Percentiles rank a stretch among this genome's conserved stretches.
Conservation (phyloP, 1,140 invertebrate species). For the Triops cancriformis region DNA sequence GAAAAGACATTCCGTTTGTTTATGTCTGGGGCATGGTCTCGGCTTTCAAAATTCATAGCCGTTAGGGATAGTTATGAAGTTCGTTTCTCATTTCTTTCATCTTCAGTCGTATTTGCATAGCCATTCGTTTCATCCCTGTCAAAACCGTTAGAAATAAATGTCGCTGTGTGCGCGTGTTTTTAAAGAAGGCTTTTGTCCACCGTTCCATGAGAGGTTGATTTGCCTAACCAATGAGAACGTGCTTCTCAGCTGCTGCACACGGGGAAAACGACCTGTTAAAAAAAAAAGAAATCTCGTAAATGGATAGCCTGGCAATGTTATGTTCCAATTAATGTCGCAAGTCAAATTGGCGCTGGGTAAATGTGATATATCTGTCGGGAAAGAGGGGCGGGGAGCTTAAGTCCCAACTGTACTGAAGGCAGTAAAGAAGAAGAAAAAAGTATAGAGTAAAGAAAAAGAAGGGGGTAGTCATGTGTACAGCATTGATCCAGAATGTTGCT, state of each 20-base stretch:
- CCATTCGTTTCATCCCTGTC: background rate
- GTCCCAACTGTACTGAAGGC: background rate
- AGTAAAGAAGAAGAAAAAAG: background rate
- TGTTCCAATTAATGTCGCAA: background rate
- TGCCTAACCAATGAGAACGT: background rate
- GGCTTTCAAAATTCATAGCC: no score
- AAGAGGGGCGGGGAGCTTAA: background rate
- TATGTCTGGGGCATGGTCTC: no score
- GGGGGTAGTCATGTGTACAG: background rate
- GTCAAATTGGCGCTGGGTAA: background rate
- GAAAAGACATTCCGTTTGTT: no score
- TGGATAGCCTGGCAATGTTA: background rate
- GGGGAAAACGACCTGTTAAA: background rate
- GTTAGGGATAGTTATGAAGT: no score
- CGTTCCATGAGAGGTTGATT: background rate
- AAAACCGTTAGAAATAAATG: background rate
- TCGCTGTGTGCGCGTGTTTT: background rate
- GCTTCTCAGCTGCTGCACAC: background rate
- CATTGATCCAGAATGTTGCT: background rate
- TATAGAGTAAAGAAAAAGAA: background rate
- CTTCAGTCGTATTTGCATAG: background rate
- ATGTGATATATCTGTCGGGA: slow-evolving; percentile 3
- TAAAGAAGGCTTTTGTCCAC: background rate
- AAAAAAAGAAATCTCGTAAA: background rate
- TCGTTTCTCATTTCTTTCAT: background rate